Evolutionary conservation across 2,113 vertebrate species (phyloP).

Genomic region (Helogale parvula): DNA sequence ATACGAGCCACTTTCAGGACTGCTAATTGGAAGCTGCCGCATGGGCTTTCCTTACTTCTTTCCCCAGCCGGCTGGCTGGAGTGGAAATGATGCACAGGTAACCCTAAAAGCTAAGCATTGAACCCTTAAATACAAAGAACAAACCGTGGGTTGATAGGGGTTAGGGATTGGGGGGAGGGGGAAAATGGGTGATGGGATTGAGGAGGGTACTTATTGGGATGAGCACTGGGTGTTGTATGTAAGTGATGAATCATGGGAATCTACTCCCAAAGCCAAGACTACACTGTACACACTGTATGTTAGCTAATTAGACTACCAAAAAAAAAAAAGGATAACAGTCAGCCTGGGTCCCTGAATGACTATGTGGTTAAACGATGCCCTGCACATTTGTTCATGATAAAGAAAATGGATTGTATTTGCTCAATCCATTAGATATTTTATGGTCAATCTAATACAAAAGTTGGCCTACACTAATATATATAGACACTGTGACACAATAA

Average conservation of each 20-base stretch:
- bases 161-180: no score
- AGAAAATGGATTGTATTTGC: not conserved
- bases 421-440: not conserved
- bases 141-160: no score
- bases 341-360: not conserved
- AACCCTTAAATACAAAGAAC: not conserved
- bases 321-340: not conserved
- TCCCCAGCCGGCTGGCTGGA: not conserved
- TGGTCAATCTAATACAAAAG: not conserved
- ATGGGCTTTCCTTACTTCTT: not conserved
- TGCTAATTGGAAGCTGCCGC: not conserved
- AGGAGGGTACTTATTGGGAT: no score
- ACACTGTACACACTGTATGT: no score
- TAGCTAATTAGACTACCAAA: no score
- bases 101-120: not conserved
- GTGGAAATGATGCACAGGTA: not conserved
- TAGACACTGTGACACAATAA: not conserved
- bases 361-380: not conserved
- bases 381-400: not conserved
- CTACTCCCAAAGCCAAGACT: no score
- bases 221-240: no score
- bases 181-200: no score
- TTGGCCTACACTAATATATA: not conserved
- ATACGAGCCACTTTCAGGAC: not conserved
- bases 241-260: no score